Percentiles rank a stretch among this genome's conserved stretches.
phyloP scores from a whole-genome alignment of 2,113 vertebrate species.

The Capreolus pygargus region DNA sequence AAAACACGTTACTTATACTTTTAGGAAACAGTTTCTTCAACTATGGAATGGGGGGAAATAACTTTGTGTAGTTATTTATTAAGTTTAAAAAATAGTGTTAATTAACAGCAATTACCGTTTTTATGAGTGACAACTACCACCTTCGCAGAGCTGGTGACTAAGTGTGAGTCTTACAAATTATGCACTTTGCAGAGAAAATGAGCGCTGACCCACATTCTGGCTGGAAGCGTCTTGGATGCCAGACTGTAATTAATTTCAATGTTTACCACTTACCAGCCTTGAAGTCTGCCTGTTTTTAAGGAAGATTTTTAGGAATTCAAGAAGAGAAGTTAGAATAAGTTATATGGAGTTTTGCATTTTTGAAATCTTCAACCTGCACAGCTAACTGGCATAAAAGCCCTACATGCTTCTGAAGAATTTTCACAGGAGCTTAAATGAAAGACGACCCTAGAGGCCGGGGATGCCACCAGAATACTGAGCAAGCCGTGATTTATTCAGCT shows the following conservation, averaged over 20 bases:
- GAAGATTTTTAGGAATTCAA: conserved; percentile 31
- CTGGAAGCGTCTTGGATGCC: not conserved
- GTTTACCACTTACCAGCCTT: not conserved
- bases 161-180: not conserved
- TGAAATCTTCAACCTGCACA: conserved; percentile 21
- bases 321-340: conserved; percentile 18
- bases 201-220: not conserved
- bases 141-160: not conserved
- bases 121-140: not conserved
- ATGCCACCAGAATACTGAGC: conserved; percentile 29
- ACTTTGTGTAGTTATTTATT: not conserved
- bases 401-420: conserved; percentile 48
- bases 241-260: not conserved
- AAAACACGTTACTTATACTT: not conserved
- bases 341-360: conserved; percentile 32
- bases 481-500: conserved; percentile 16
- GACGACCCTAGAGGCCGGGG: not conserved
- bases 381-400: conserved; percentile 13
- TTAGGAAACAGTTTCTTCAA: not conserved
- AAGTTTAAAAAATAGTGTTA: not conserved
- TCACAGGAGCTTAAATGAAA: conserved; percentile 9
- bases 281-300: not conserved
- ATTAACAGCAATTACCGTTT: not conserved
- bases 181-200: conserved; percentile 7
- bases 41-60: not conserved